Conservation (phyloP, 1,140 invertebrate genomes). For the Anastatus disparis region DNA sequence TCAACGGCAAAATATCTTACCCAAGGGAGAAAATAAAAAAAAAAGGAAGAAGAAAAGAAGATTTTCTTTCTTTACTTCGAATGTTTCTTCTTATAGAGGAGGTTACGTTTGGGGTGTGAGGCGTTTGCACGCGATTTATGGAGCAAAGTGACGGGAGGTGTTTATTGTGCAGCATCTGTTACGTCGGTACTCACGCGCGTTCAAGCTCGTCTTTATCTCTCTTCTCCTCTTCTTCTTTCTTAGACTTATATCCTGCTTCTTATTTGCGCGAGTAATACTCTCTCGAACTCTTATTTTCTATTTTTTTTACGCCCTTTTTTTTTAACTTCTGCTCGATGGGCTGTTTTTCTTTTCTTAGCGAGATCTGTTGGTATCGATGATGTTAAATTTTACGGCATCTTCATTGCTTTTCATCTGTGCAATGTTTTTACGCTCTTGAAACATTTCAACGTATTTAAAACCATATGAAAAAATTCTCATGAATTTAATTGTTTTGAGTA, state of each 20-base stretch:
- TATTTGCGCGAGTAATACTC: slow-evolving; percentile 25
- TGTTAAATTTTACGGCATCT: no score
- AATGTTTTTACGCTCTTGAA: no score
- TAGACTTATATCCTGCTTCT: slow-evolving; percentile 32
- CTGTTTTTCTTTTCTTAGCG: background rate
- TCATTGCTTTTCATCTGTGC: no score
- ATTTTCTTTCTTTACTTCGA: background rate
- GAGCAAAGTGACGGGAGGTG: slow-evolving; percentile 66
- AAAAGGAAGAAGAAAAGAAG: background rate
- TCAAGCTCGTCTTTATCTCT: slow-evolving; percentile 38
- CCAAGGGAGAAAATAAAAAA: slow-evolving; percentile 4
- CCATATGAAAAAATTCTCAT: no score
- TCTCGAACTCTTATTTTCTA: slow-evolving; percentile 7
- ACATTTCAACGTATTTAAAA: no score
- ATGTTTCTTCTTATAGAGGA: slow-evolving; percentile 14
- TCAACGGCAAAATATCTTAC: slow-evolving; percentile 8
- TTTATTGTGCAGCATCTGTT: slow-evolving; percentile 68
- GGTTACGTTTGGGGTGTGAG: slow-evolving; percentile 49
- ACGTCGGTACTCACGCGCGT: slow-evolving; percentile 52
- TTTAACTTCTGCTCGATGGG: no score
- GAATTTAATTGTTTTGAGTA: no score
- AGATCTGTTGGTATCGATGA: no score
- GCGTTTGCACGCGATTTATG: slow-evolving; percentile 64
- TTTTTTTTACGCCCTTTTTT: background rate
- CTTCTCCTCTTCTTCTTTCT: slow-evolving; percentile 17